A percentile compares a stretch with the other conserved stretches of the same genome.
phyloP scores from a whole-genome alignment of 2,797 vertebrate species.

The Gastrophryne carolinensis region DNA sequence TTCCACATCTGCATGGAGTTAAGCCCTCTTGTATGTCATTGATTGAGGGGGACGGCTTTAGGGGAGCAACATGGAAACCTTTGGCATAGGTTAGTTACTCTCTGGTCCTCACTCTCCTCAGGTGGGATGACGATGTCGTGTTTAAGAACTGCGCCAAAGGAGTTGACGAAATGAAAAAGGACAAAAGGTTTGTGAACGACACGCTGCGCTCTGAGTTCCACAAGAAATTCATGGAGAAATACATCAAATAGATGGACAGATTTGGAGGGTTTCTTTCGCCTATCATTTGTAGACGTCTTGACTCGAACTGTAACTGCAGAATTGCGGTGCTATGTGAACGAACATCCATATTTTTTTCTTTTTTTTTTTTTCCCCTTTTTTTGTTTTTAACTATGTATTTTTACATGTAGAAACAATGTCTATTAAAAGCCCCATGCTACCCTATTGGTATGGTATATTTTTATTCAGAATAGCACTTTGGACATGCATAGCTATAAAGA shows the following conservation, averaged over 20 bases:
- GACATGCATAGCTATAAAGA: too few relatives aligned
- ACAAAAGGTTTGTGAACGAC: constrained; percentile 96
- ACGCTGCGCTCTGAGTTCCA: constrained; percentile 97
- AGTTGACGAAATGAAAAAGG: constrained; percentile 89
- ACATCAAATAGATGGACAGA: constrained; percentile 89
- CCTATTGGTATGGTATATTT: background rate
- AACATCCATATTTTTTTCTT: constrained; percentile 25
- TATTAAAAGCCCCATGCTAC: background rate
- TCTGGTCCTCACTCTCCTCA: constrained; percentile 52
- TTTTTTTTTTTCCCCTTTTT: constrained; percentile 12
- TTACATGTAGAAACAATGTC: background rate
- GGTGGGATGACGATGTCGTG: constrained; percentile 98
- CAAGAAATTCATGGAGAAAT: constrained; percentile 99
- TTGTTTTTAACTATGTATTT: background rate
- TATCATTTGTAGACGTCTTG: background rate
- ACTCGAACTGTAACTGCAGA: too few relatives aligned
- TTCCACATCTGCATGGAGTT: too few relatives aligned
- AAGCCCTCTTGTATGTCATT: too few relatives aligned
- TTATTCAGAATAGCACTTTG: too few relatives aligned
- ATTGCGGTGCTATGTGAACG: constrained; percentile 20
- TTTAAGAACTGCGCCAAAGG: constrained; percentile 97
- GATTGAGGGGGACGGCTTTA: too few relatives aligned
- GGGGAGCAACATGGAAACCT: too few relatives aligned
- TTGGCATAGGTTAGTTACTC: too few relatives aligned
- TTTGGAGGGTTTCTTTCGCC: constrained; percentile 54